Conservation (phyloP, 2,113 vertebrate genomes). For the Corvus moneduloides region DNA sequence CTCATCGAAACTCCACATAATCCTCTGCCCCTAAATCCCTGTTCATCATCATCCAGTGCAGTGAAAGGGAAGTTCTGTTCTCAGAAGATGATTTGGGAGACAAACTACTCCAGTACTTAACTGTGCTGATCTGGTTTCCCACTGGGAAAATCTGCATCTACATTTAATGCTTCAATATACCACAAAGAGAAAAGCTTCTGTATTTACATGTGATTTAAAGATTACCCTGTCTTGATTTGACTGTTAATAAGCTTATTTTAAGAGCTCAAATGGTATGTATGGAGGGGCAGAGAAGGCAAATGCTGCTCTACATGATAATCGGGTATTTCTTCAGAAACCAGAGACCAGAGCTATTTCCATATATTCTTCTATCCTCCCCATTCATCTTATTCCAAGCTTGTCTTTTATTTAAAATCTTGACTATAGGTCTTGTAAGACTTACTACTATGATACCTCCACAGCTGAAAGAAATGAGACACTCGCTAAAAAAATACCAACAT, state of each 20-base stretch:
- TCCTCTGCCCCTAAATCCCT: background rate
- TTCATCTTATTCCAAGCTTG: background rate
- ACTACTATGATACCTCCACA: background rate
- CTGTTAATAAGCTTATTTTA: conserved; percentile 40
- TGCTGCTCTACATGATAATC: background rate
- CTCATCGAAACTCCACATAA: background rate
- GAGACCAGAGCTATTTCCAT: background rate
- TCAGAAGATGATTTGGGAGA: conserved; percentile 7
- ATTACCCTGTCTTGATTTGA: conserved; percentile 18
- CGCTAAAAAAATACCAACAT: background rate
- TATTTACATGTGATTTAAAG: conserved; percentile 41
- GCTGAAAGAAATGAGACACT: background rate
- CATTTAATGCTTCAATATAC: background rate
- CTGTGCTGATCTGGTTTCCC: conserved; percentile 7
- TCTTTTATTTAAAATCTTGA: background rate
- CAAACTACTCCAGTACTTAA: background rate
- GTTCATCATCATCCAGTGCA: background rate
- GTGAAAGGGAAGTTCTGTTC: conserved; percentile 3
- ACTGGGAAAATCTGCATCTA: background rate
- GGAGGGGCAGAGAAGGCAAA: background rate
- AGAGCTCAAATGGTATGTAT: background rate
- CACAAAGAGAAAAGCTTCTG: background rate
- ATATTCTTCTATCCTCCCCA: background rate
- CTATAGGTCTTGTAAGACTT: background rate
- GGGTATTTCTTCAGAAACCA: background rate